phyloP scores from a whole-genome alignment of 1,140 invertebrate genomes.

The Drosophila quadrilineata region DNA sequence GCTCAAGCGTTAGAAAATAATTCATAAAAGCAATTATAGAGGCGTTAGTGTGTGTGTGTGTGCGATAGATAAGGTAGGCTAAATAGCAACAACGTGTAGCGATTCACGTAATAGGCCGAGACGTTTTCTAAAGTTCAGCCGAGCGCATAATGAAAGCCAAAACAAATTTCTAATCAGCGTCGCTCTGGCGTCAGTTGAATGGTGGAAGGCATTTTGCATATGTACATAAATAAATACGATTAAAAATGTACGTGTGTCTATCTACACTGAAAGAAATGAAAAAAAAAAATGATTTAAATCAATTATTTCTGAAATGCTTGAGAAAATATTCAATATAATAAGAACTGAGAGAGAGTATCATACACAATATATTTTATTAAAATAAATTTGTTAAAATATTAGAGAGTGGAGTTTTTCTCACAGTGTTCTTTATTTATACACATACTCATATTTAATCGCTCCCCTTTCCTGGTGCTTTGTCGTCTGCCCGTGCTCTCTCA shows the following conservation, averaged over 20 bases:
- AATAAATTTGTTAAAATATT: neutral
- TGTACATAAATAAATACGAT: neutral
- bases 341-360: no score
- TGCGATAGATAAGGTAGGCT: constrained; percentile 23
- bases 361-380: neutral
- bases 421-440: constrained; percentile 13
- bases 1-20: constrained; percentile 10
- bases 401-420: neutral
- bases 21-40: constrained; percentile 24
- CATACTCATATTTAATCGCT: neutral
- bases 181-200: constrained; percentile 14
- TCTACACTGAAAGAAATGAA: neutral
- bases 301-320: neutral
- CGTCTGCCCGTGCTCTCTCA: neutral
- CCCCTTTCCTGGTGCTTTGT: neutral
- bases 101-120: constrained; percentile 19
- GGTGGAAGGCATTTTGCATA: constrained; percentile 2
- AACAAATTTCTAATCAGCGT: constrained; percentile 39
- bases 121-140: constrained; percentile 35
- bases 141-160: constrained; percentile 32
- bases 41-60: constrained; percentile 10
- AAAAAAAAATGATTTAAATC: neutral
- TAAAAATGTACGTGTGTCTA: neutral
- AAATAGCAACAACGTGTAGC: constrained; percentile 7
- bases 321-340: no score